These are phyloP conservation scores for Limnothrissa miodon DNA, from an alignment of 2,113 vertebrate genomes.

Conservation along the genomic window DNA sequence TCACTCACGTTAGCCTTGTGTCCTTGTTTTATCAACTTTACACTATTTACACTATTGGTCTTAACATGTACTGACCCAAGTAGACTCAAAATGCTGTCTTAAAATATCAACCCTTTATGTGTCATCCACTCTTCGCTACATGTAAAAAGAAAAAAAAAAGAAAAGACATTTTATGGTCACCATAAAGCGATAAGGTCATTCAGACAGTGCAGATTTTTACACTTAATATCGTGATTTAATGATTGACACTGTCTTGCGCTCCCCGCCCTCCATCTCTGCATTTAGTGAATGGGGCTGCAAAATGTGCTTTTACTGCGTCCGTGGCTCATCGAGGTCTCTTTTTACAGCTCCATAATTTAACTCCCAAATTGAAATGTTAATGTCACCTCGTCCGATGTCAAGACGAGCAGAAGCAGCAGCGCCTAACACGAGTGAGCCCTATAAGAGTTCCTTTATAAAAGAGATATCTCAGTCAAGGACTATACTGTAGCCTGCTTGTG, in stretches of 20 bases:
- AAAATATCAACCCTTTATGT: not conserved
- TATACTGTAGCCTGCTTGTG: no score
- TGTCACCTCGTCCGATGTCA: not conserved
- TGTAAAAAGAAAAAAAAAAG: not conserved
- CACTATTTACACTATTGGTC: no score
- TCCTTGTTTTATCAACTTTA: not conserved
- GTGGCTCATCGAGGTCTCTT: not conserved
- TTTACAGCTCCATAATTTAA: slow-evolving; percentile 8
- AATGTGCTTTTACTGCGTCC: not conserved
- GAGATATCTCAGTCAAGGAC: not conserved
- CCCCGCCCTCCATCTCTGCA: not conserved
- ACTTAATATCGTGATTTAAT: slow-evolving; percentile 9
- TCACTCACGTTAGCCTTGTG: not conserved
- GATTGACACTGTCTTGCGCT: not conserved
- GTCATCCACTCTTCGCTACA: not conserved
- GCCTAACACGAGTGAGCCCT: not conserved
- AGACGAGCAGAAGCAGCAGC: not conserved
- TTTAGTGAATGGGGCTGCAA: not conserved
- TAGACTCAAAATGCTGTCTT: not conserved
- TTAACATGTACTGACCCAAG: not conserved
- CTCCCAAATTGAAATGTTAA: not conserved
- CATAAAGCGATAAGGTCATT: slow-evolving; percentile 13
- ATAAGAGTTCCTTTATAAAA: not conserved
- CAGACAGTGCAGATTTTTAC: not conserved
- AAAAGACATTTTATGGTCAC: not conserved